Evolutionary conservation across 2,113 vertebrate genomes (phyloP), one percentile per base, ranked within the genome.

Genomic region (Catharus minimus): DNA sequence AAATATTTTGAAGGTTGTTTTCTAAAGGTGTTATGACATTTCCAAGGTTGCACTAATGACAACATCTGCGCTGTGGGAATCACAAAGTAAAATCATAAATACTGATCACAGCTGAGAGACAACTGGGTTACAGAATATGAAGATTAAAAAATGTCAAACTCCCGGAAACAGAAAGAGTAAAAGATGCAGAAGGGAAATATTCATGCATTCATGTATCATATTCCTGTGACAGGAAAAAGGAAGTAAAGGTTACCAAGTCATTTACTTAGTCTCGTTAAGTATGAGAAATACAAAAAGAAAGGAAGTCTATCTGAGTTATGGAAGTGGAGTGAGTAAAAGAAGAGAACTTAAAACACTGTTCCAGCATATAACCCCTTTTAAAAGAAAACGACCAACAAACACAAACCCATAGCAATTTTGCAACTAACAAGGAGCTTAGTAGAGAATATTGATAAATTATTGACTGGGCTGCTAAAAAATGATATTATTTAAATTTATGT

Each of bases 21-120:
- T 86, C 52, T 44, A 56, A 90, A 78, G 32, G 17, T 60, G 16
- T 86, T 90, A 58, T 65, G 66, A 86, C 28, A 84, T 82, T 65
- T 67, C 55, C 85, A 95, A 91, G 62, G 60, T 88, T 89, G 66
- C 57, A 26, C 23, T 79, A 90, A 79, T 67, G 32, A 53, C 46
- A 89, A 72, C 14, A 56, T 77, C 43, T 33, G 23, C 11, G 3
- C 57, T 72, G 39, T 1, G 28, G 47, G n/a, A 94, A 46, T 69
- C 33, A 53, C 76, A 76, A 83, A 82, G 43, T 44, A 82, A 86
- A 93, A 78, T 66, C 13, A 2, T 75, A 89, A 91, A 88, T 55
- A 64, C 43, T 60, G 52, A 79, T 91, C 86, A 79, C 43, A 90
- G 24, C 22, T 79, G 19, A 2, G 5, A 77, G 47, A 50, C 39